Base-by-base conservation (phyloP, 1,140 invertebrate species). In the Sweltsa coloradensis region DNA sequence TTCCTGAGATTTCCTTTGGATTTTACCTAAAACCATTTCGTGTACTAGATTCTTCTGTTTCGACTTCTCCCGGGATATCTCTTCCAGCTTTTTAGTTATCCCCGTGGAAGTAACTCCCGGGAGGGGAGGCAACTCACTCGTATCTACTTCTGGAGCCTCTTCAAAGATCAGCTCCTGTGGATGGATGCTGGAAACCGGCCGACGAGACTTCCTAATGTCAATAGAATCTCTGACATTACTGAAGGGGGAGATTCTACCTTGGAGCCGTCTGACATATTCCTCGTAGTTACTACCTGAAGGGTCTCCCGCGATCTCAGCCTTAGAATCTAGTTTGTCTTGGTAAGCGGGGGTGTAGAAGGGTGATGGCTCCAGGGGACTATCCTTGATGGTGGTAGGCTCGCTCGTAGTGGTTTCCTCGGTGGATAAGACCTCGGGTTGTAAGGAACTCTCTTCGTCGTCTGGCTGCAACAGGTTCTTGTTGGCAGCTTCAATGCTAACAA, bases 21-120 rank as follows among this genome's bases (percentile, higher is more conserved):
- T 69, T 58, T 83, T 83, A 42, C 82, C 81, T 76, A 87, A 81
- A 22, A 88, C 73, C 59, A 88, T 68, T 60, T 85, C 81, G 55
- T 85, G 79, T 49, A 83, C 78, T 3, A 83, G 60, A 60, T 75
- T 76, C 55, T 80, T 81, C 56, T 83, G 78, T 60, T 81, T 79
- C 4, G 69, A 72, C 36, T 80, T 69, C 56, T 83, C 76, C 57
- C 73, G 72, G 6, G 71, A 75, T 9, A 81, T 69, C 62, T 80
- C 77, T 57, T 81, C 75, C 27, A 83, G 61, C 57, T 75, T 75
- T 26, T 70, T 61, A 1, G 66, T 68, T 4, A 72, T 76, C 24
- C 34, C 25, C n/a, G 40, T 7, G 6, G 14, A 9, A 24, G 13
- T 25, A 2, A 36, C 22, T 29, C 14, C 19, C 31, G 13, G 23